Conservation (phyloP, 2,113 vertebrate genomes). For the Rutilus rutilus region DNA sequence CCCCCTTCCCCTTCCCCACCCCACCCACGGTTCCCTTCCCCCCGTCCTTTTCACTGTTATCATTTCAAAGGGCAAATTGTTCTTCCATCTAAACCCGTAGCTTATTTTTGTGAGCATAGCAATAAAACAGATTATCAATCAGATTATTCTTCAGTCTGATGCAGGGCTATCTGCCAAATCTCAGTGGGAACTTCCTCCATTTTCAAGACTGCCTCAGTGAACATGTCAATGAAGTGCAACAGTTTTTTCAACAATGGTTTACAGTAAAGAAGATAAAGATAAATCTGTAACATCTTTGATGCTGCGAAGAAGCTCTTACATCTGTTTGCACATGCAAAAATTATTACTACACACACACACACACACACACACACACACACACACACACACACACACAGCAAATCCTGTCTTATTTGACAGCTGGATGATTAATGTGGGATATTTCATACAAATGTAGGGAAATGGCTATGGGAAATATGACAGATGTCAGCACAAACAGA, state of each 20-base stretch:
- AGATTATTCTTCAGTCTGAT: constrained; percentile 66
- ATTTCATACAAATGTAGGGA: constrained; percentile 43
- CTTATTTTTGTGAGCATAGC: constrained; percentile 59
- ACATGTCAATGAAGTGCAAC: background rate
- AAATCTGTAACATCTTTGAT: background rate
- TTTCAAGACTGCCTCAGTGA: background rate
- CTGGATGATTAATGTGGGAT: constrained; percentile 46
- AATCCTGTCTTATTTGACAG: constrained; percentile 53
- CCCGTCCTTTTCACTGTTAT: constrained; percentile 60
- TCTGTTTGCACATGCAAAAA: background rate
- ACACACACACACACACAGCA: background rate
- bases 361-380: background rate
- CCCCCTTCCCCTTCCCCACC: background rate
- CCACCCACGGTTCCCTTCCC: constrained; percentile 62
- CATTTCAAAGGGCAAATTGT: constrained; percentile 70
- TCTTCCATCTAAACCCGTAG: constrained; percentile 49
- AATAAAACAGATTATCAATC: constrained; percentile 65
- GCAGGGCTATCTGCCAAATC: constrained; percentile 44
- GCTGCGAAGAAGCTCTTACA: constrained; percentile 36
- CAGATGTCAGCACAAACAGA: constrained; percentile 52
- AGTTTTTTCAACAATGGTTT: background rate
- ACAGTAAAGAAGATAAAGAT: background rate
- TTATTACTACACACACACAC: background rate
- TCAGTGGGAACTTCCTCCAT: background rate
- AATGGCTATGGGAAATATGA: constrained; percentile 40